Percentiles rank a stretch among this genome's conserved stretches.
These are phyloP conservation scores for Dendropsophus ebraccatus DNA, from an alignment of 2,113 vertebrate species.

Conservation along the genomic window DNA sequence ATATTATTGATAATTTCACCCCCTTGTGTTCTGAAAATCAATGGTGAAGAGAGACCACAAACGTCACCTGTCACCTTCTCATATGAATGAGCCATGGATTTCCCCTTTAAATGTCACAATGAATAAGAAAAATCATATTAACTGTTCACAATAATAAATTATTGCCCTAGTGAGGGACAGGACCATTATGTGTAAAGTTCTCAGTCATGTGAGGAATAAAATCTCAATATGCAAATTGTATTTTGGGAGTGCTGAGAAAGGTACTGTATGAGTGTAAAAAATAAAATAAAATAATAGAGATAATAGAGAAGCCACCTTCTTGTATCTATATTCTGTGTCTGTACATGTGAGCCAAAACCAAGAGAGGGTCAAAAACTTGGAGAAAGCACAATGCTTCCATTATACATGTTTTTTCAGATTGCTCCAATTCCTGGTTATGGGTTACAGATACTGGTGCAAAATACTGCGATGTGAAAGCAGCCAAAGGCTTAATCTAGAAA, in stretches of 20 bases:
- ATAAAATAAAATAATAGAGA: too few relatives aligned
- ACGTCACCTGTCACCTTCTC: neutral
- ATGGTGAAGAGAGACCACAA: neutral
- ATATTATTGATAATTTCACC: too few relatives aligned
- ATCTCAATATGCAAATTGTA: neutral
- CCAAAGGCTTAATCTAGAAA: neutral
- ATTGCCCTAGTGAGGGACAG: neutral
- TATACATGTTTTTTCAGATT: too few relatives aligned
- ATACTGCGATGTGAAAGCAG: too few relatives aligned
- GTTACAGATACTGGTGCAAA: too few relatives aligned
- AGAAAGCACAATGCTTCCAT: too few relatives aligned
- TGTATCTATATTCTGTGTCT: too few relatives aligned
- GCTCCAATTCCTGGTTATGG: too few relatives aligned
- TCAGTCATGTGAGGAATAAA: neutral
- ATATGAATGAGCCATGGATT: neutral
- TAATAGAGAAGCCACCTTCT: too few relatives aligned
- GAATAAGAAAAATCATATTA: neutral
- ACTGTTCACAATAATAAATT: neutral
- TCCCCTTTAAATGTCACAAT: neutral
- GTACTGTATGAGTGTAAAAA: slow-evolving; percentile 20
- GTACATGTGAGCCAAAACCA: too few relatives aligned
- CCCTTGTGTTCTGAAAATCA: too few relatives aligned
- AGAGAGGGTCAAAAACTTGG: too few relatives aligned
- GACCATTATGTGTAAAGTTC: neutral
- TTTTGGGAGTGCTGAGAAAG: neutral